Conservation (phyloP, 2,113 vertebrate species). For the Muntiacus reevesi region DNA sequence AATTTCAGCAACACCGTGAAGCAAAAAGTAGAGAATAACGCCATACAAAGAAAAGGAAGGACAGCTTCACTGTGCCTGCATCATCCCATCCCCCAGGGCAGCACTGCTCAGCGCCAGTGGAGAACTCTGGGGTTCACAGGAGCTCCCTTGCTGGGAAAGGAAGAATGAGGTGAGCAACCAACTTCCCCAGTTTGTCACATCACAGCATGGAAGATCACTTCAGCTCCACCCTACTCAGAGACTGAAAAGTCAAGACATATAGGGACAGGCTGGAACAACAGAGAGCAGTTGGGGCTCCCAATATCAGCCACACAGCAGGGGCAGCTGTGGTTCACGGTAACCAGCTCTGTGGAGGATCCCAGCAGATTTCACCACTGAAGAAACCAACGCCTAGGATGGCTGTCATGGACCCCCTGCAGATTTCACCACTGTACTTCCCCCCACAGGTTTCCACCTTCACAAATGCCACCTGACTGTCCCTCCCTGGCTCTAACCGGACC, state of each 20-base stretch:
- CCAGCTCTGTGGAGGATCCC: not conserved
- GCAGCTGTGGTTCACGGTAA: not conserved
- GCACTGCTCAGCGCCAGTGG: not conserved
- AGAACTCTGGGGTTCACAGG: not conserved
- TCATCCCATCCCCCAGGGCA: not conserved
- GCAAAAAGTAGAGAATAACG: not conserved
- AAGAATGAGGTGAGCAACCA: not conserved
- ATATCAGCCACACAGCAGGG: not conserved
- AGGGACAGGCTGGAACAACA: not conserved
- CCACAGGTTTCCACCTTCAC: not conserved
- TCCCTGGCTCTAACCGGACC: not conserved
- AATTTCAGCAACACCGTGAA: not conserved
- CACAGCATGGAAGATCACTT: not conserved
- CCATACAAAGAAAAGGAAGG: not conserved
- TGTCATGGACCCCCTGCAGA: not conserved
- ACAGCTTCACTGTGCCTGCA: not conserved
- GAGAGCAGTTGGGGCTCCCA: not conserved
- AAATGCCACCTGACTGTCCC: not conserved
- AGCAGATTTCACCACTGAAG: not conserved
- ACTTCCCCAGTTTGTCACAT: not conserved
- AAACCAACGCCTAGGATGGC: not conserved
- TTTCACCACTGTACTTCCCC: not conserved
- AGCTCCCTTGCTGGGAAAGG: not conserved
- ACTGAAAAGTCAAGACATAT: not conserved
- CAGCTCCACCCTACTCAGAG: not conserved